A percentile compares a stretch with the other conserved stretches of the same genome.
Conservation (phyloP, 2,113 vertebrate genomes). For the Parus major region DNA sequence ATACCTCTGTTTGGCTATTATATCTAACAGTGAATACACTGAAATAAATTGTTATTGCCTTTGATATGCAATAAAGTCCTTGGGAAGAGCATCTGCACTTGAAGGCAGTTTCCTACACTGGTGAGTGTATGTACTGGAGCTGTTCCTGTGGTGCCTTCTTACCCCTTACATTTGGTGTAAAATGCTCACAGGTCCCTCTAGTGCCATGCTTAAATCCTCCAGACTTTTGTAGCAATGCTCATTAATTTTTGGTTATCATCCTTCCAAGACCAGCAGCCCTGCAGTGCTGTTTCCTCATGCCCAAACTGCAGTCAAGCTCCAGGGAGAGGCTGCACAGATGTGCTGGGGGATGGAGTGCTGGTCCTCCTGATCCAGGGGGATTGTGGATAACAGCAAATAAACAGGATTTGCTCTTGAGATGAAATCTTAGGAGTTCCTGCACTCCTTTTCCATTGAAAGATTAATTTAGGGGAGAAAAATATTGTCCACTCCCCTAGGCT, state of each 20-base stretch:
- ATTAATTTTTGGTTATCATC: background rate
- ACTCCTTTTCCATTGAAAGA: background rate
- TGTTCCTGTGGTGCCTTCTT: background rate
- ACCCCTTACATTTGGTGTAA: background rate
- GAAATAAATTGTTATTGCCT: constrained; percentile 45
- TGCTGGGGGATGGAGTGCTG: background rate
- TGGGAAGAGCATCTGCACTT: background rate
- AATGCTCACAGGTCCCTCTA: background rate
- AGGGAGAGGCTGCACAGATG: background rate
- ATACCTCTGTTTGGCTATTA: constrained; percentile 43
- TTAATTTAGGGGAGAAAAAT: background rate
- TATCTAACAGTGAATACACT: background rate
- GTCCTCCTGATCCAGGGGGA: background rate
- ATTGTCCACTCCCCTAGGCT: background rate
- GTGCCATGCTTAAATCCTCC: background rate
- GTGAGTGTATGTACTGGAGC: background rate
- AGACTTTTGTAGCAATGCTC: background rate
- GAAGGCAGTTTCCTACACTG: background rate
- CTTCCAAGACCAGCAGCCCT: background rate
- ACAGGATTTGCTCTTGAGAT: background rate
- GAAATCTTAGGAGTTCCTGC: background rate
- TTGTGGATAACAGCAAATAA: background rate
- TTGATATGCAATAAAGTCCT: background rate
- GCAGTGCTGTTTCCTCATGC: fast-evolving
- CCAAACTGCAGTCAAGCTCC: background rate